A percentile compares a stretch with the other conserved stretches of the same genome.
Evolutionary conservation across 2,113 vertebrate species (phyloP).

Genomic region (Pedetes capensis): DNA sequence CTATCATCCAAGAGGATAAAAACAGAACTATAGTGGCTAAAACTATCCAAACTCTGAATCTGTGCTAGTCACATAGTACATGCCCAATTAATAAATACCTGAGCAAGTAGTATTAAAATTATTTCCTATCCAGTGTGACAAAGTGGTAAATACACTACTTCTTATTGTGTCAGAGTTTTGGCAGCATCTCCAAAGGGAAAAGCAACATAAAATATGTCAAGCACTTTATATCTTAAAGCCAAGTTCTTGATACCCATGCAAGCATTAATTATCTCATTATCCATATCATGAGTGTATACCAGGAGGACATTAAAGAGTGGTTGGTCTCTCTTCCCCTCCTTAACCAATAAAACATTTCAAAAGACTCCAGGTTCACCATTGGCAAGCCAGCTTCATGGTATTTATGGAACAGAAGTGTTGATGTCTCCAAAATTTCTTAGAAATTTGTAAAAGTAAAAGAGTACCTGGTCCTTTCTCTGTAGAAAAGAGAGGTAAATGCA

Average conservation of each 20-base stretch:
- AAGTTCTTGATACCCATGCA: too few relatives aligned
- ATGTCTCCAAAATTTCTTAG: background rate
- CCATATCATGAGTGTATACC: background rate
- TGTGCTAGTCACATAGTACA: background rate
- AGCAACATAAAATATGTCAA: background rate
- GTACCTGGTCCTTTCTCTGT: background rate
- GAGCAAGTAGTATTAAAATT: background rate
- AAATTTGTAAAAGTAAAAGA: background rate
- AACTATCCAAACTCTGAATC: background rate
- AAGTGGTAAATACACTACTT: background rate
- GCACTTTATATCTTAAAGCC: background rate
- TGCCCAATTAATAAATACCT: background rate
- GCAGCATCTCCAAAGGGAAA: background rate
- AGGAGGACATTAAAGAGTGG: background rate
- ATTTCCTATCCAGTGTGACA: background rate
- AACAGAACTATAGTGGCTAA: background rate
- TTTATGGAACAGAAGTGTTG: background rate
- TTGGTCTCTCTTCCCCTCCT: too few relatives aligned
- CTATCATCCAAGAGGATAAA: background rate
- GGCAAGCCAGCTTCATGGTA: background rate
- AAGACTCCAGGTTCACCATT: background rate
- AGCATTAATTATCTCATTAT: background rate
- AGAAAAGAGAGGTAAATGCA: background rate
- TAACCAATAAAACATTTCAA: background rate
- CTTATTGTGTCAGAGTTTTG: background rate